Base-by-base conservation (phyloP, 2,888 invertebrate genomes). In the Phyllotreta striolata region DNA sequence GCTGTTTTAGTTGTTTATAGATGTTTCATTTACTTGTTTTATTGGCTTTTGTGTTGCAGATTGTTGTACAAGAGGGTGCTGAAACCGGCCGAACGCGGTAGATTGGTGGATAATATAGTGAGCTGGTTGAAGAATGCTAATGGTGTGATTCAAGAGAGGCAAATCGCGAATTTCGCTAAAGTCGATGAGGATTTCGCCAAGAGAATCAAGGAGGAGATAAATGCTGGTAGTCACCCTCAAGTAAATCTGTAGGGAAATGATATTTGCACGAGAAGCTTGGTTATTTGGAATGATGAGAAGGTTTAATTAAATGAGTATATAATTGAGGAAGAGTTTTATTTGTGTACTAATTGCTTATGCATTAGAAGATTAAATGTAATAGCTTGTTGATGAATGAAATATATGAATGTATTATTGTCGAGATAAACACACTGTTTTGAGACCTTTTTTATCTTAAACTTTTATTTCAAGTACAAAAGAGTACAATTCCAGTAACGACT, bases 81-180 rank as follows among this genome's bases (percentile, higher is more conserved):
- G 72, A 76, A 73, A 34, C 86, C 96, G 70, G 88, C 88, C 62
- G 87, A 88, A 13, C 90, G 86, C 0, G 92, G 89, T 55, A 88
- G 90, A 69, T 81, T 93, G 60, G 88, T 91, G 0, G 82, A 87
- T 34, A 98, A 98, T 80, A 88, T 98, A 74, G 92, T 90, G 0
- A 88, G 84, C 7, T 89, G 91, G 79, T 80, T 98, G 66, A 86
- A 86, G 72, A 85, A 88, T 70, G 95, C 96, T 1, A 90, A 93
- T 69, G 86, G 84, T 43, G 95, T 95, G 78, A 88, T 98, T 70
- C 93, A 95, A 81, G 91, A 92, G 75, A 87, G 96, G 66, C 91
- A 92, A 6, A 86, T 97, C 34, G 88, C 87, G 73, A 91, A 93
- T 78, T 96, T 96, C 77, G 82, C 87, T 10, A 86, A 92, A 76